Conservation (phyloP, 2,888 invertebrate species). For the Brenthis hecate region DNA sequence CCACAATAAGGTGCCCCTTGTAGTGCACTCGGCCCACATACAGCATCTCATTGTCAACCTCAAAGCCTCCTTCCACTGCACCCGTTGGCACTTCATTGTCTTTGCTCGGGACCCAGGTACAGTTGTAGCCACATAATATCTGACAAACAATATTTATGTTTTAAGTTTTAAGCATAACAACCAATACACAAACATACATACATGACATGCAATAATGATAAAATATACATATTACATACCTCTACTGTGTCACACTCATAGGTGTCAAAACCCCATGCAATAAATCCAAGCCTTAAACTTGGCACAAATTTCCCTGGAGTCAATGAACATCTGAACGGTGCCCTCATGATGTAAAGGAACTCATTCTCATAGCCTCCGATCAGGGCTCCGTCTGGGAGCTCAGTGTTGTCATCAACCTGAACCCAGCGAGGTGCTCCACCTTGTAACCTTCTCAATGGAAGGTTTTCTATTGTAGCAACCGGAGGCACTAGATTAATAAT, state of each 20-base stretch:
- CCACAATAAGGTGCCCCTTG: constrained; percentile 86
- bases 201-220: too few species aligned
- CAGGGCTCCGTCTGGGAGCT: neutral
- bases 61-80: neutral
- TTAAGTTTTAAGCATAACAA: too few species aligned
- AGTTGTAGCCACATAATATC: constrained; percentile 4
- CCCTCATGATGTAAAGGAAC: neutral
- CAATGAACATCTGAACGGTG: neutral
- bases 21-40: constrained; percentile 35
- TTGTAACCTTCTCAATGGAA: neutral
- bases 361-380: constrained; percentile 5
- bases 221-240: neutral
- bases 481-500: too few species aligned
- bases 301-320: constrained; percentile 7
- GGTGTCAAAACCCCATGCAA: neutral
- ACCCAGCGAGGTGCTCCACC: neutral
- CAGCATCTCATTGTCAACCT: constrained; percentile 37
- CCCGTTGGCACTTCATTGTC: neutral
- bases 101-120: neutral
- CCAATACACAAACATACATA: too few species aligned
- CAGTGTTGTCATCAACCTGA: neutral
- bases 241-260: neutral
- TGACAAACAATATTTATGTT: neutral
- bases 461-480: neutral
- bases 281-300: neutral